Evolutionary conservation across 2,888 invertebrate species (phyloP).

Genomic region (Drosophila robusta): DNA sequence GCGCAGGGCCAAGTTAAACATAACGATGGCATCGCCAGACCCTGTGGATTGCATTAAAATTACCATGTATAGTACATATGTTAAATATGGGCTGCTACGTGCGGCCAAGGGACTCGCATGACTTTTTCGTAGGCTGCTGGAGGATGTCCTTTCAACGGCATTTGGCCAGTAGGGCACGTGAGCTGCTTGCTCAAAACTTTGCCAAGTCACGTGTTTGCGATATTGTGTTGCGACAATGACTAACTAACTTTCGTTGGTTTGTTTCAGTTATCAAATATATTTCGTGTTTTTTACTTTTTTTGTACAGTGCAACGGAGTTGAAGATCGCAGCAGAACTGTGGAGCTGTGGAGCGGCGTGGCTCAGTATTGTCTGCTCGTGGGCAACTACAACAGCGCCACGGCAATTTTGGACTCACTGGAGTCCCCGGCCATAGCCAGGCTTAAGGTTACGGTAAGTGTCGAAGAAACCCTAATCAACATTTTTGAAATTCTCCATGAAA

Average conservation of each 20-base stretch:
- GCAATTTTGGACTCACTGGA: constrained; percentile 84
- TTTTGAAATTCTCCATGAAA: no score
- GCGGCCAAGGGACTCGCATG: neutral
- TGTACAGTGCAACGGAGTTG: constrained; percentile 82
- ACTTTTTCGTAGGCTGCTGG: constrained; percentile 1
- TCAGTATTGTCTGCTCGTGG: constrained; percentile 85
- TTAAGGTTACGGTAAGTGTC: constrained; percentile 84
- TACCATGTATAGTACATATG: constrained; percentile 24
- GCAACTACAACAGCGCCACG: constrained; percentile 85
- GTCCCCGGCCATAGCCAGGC: constrained; percentile 83
- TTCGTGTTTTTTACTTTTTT: neutral
- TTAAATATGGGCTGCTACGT: constrained; percentile 43
- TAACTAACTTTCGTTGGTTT: constrained; percentile 23
- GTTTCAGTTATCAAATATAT: constrained; percentile 6
- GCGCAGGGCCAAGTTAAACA: constrained; percentile 19
- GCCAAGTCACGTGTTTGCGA: constrained; percentile 12
- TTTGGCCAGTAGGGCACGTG: constrained; percentile 7
- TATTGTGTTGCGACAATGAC: constrained; percentile 3
- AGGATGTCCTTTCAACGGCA: neutral
- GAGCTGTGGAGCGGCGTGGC: constrained; percentile 85
- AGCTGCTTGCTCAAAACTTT: constrained; percentile 15
- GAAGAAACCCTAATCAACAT: neutral
- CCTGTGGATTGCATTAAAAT: constrained; percentile 28
- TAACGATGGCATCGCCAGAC: constrained; percentile 22
- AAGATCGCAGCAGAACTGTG: constrained; percentile 83